These are phyloP conservation scores for Dryococelus australis DNA, from an alignment of 2,888 invertebrate genomes.

Conservation along the genomic window DNA sequence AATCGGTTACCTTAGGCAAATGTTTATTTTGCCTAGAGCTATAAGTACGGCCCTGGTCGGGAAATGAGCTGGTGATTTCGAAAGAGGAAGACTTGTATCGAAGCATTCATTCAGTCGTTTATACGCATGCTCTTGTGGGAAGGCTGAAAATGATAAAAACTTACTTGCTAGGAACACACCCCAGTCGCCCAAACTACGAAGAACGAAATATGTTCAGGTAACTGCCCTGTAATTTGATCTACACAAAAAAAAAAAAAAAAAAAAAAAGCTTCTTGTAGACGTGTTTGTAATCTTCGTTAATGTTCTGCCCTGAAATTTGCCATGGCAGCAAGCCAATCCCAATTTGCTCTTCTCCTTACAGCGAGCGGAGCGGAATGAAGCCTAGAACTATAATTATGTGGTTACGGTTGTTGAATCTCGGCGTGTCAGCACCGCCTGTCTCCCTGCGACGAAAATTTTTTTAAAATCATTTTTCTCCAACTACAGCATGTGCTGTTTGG, in stretches of 20 bases:
- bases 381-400: conserved; percentile 10
- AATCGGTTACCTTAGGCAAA: too few species aligned
- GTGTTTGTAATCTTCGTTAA: neutral
- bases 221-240: neutral
- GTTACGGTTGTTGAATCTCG: neutral
- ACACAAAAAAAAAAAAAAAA: neutral
- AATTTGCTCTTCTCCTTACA: neutral
- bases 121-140: neutral
- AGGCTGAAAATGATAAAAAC: neutral
- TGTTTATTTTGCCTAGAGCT: too few species aligned
- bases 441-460: neutral
- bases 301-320: conserved; percentile 3
- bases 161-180: neutral
- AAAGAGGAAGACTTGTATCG: too few species aligned
- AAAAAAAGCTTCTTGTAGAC: neutral
- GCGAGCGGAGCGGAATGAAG: neutral
- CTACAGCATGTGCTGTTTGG: neutral
- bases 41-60: too few species aligned
- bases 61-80: too few species aligned
- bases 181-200: neutral
- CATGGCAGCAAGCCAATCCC: neutral
- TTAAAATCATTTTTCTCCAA: neutral
- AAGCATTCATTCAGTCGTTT: too few species aligned
- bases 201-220: neutral
- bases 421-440: neutral